Conservation (phyloP, 2,888 invertebrate species). For the Spodoptera picta region DNA sequence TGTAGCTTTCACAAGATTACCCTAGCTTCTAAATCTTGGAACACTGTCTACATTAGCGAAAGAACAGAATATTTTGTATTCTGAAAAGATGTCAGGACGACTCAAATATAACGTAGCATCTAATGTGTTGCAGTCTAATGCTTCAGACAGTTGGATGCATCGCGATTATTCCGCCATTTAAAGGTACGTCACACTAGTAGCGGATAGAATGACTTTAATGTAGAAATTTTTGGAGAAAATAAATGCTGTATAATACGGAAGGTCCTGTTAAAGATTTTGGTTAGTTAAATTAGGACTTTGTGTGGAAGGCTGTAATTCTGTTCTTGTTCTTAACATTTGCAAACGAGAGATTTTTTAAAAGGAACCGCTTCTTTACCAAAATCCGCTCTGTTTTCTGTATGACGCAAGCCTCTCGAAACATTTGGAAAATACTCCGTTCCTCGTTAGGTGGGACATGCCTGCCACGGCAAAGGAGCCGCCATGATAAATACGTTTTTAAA, state of each 20-base stretch:
- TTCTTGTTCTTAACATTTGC: background rate
- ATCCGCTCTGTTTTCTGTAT: slow-evolving; percentile 44
- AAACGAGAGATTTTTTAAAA: slow-evolving; percentile 2
- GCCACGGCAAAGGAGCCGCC: slow-evolving; percentile 51
- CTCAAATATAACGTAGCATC: slow-evolving; percentile 41
- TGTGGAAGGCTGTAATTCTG: too few species aligned
- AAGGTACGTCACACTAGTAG: slow-evolving; percentile 18
- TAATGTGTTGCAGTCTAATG: slow-evolving; percentile 58
- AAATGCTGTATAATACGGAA: too few species aligned
- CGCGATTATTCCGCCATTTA: slow-evolving; percentile 81
- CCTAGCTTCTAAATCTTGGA: background rate
- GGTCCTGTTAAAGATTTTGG: too few species aligned
- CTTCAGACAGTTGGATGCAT: slow-evolving; percentile 66
- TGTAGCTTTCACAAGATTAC: too few species aligned
- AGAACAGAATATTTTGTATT: slow-evolving; percentile 43
- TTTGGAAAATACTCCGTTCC: slow-evolving; percentile 67
- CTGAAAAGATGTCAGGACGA: slow-evolving; percentile 42
- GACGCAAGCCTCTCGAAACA: slow-evolving; percentile 62
- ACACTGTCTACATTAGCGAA: slow-evolving; percentile 26
- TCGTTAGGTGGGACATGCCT: slow-evolving; percentile 78
- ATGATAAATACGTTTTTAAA: slow-evolving; percentile 67
- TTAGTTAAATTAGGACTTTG: too few species aligned
- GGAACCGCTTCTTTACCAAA: slow-evolving; percentile 8
- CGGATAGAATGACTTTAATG: background rate
- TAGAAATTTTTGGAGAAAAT: too few species aligned